These are phyloP conservation scores for Drosophila neocordata DNA, from an alignment of 1,140 invertebrate species.

Conservation along the genomic window DNA sequence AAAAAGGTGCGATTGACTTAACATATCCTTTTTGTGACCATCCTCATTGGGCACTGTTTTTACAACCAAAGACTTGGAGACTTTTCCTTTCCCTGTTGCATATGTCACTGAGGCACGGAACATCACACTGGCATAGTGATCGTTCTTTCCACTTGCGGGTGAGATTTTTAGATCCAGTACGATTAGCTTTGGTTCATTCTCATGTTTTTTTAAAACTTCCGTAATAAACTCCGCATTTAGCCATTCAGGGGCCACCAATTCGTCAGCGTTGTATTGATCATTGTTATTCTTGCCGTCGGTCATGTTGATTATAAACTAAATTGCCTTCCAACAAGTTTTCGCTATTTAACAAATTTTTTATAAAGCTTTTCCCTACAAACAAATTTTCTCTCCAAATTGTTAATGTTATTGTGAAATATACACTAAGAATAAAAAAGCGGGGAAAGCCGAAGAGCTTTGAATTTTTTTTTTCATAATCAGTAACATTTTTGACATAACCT, in stretches of 20 bases:
- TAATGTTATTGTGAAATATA: too few relatives aligned
- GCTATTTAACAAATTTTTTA: neutral
- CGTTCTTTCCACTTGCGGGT: conserved; percentile 65
- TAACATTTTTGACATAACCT: too few relatives aligned
- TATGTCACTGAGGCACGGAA: conserved; percentile 52
- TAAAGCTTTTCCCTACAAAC: too few relatives aligned
- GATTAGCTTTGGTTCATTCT: conserved; percentile 31
- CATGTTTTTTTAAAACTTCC: conserved; percentile 35
- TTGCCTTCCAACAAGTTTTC: too few relatives aligned
- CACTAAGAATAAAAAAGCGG: too few relatives aligned
- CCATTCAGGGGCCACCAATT: conserved; percentile 58
- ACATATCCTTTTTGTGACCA: conserved; percentile 59
- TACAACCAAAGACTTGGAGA: conserved; percentile 56
- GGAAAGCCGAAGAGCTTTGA: too few relatives aligned
- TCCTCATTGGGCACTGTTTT: conserved; percentile 71
- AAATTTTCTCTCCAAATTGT: too few relatives aligned
- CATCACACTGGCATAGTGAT: conserved; percentile 78
- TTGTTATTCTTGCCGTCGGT: conserved; percentile 50
- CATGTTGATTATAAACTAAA: conserved; percentile 18
- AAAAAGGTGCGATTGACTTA: conserved; percentile 49
- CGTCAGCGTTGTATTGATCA: too few relatives aligned
- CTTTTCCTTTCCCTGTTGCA: neutral
- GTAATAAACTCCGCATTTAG: conserved; percentile 51
- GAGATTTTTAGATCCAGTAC: conserved; percentile 41
- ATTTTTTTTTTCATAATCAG: too few relatives aligned